phyloP scores from a whole-genome alignment of 1,140 invertebrate species.

The Drosophila sulfurigaster region DNA sequence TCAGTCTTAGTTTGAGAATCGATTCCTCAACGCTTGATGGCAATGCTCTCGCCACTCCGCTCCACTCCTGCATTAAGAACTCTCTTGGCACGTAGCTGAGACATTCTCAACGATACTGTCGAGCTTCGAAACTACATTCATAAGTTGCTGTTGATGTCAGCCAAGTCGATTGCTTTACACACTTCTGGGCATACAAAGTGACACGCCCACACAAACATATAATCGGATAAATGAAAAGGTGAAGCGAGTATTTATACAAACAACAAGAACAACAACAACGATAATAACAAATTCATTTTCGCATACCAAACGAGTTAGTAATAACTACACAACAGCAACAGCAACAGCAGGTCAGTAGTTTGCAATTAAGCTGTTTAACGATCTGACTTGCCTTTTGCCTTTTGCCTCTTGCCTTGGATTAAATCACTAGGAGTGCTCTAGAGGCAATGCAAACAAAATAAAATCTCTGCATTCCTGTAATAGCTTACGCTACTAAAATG shows the following conservation, averaged over 20 bases:
- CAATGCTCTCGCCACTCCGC: background rate
- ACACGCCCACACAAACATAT: conserved; percentile 59
- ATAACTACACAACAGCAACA: conserved; percentile 13
- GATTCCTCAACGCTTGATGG: conserved; percentile 20
- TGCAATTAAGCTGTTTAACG: background rate
- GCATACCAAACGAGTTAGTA: conserved; percentile 71
- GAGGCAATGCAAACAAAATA: background rate
- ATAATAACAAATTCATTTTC: conserved; percentile 27
- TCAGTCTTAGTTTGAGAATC: background rate
- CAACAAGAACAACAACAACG: conserved; percentile 51
- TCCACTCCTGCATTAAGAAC: conserved; percentile 50
- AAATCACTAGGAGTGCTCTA: background rate
- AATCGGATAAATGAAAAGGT: conserved; percentile 16
- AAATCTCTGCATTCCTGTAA: background rate
- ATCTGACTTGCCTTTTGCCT: background rate
- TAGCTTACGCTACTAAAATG: background rate
- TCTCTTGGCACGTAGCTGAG: conserved; percentile 71
- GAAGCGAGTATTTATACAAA: conserved; percentile 7
- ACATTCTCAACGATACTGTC: conserved; percentile 36
- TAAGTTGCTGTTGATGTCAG: conserved; percentile 8
- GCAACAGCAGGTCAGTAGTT: conserved; percentile 22
- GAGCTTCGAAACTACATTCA: background rate
- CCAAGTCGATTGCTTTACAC: conserved; percentile 3
- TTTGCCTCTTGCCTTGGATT: background rate
- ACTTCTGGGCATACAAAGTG: conserved; percentile 45